Base-by-base conservation (phyloP, 2,888 invertebrate species). In the Philhelius pedissequus region DNA sequence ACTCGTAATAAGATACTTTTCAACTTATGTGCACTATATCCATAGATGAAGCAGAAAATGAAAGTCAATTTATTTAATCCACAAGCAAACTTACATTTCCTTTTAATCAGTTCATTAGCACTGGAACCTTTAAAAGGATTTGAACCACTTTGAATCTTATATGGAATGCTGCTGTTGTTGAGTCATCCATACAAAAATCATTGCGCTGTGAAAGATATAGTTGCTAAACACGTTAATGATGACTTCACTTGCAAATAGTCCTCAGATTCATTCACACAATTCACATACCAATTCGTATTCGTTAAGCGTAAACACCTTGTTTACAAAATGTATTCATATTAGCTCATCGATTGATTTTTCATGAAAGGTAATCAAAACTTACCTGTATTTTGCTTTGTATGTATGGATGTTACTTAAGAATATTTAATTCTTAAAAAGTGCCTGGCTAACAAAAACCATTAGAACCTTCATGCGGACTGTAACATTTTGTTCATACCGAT, bases 221-320 rank as follows among this genome's bases (percentile, higher is more conserved):
- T 66, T 78, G 73, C 50, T 73, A 69, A 52, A 74, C 74, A 73
- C 18, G 32, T 66, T 45, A 54, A 54, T 79, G 74, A 74, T 79
- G 74, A 79, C 74, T 79, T 79, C 79, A 79, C 60, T 68, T 58
- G 56, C 27, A 58, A 48, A 48, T 13, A 54, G 6, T 22, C 4
- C 25, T 20, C 2, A 76, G 58, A 68, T 56, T 73, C 66, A 74
- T 58, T 58, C 15, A 60, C 64, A 60, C 52, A 76, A 35, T 54
- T 50, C n/a, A n/a, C n/a, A n/a, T n/a, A 22, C 52, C 70, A 30
- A 81, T 82, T 73, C 48, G 62, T 73, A 82, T 82, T 77, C 82
- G 20, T 9, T 20, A 45, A 48, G 71, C 66, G 82, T 82, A 54
- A 66, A 13, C 38, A 58, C 73, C 43, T 50, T 80, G 69, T 62